A percentile compares a stretch with the other conserved stretches of the same genome.
Evolutionary conservation across 1,140 invertebrate species (phyloP).

Genomic region (Solen grandis): DNA sequence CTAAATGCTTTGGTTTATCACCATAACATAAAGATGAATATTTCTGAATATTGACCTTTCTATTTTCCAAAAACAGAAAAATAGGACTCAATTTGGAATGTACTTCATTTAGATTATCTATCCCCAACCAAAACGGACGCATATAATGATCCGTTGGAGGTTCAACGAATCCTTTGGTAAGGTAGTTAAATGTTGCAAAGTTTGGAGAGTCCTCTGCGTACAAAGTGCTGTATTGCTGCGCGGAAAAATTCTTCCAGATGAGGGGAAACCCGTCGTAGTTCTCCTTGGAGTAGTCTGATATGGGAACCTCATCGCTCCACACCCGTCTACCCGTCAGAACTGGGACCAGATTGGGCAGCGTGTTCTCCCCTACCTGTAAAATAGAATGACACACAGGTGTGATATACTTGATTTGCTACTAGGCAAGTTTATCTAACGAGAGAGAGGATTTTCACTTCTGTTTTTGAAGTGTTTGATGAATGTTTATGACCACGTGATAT

Average conservation of each 20-base stretch:
- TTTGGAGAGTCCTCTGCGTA: slow-evolving; percentile 82
- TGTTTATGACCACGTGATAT: slow-evolving; percentile 3
- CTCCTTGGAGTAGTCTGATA: slow-evolving; percentile 68
- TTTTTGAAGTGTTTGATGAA: background rate
- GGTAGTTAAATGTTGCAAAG: slow-evolving; percentile 82
- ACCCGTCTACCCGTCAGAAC: slow-evolving; percentile 65
- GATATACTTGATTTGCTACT: too few species aligned
- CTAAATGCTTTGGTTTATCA: slow-evolving; percentile 54
- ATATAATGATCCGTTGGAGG: slow-evolving; percentile 82
- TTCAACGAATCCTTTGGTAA: slow-evolving; percentile 79
- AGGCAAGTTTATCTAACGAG: slow-evolving; percentile 1
- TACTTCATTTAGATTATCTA: slow-evolving; percentile 68
- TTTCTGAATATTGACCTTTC: slow-evolving; percentile 54
- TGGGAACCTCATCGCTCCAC: slow-evolving; percentile 72
- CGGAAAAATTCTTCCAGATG: slow-evolving; percentile 82
- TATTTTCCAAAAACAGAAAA: slow-evolving; percentile 55
- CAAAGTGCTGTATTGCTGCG: slow-evolving; percentile 80
- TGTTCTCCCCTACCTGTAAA: slow-evolving; percentile 66
- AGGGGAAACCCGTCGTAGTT: slow-evolving; percentile 80
- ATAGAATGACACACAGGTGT: too few species aligned
- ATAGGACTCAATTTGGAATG: slow-evolving; percentile 20
- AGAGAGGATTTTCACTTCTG: background rate
- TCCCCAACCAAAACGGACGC: slow-evolving; percentile 77
- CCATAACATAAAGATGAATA: slow-evolving; percentile 60
- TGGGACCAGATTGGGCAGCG: slow-evolving; percentile 71